phyloP scores from a whole-genome alignment of 2,888 invertebrate genomes.

The Papilio demoleus region DNA sequence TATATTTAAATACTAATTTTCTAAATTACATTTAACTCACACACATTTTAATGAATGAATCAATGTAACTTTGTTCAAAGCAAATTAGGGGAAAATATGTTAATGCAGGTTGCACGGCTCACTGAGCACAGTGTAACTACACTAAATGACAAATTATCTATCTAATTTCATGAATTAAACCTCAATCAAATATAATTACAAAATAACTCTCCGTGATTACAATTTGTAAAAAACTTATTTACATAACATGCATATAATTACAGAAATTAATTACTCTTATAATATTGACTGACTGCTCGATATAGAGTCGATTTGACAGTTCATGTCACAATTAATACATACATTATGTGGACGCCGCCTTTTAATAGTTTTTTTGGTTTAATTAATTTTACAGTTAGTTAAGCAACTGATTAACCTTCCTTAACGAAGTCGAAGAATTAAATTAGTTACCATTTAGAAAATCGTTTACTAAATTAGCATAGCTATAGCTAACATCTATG shows the following conservation, averaged over 20 bases:
- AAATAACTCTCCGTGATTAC: neutral
- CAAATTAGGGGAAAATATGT: neutral
- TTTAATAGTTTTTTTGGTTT: conserved; percentile 6
- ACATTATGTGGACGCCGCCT: neutral
- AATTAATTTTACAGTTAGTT: conserved; percentile 25
- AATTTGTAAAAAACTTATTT: conserved; percentile 2
- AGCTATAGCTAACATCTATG: too few species aligned
- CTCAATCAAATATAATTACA: conserved; percentile 18
- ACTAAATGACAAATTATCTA: neutral
- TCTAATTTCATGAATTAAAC: conserved; percentile 24
- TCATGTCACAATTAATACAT: conserved; percentile 13
- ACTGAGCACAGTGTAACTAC: neutral
- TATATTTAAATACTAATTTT: too few species aligned
- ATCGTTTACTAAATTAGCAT: too few species aligned
- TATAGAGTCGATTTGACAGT: neutral
- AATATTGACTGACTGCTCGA: conserved; percentile 2
- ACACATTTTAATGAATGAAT: neutral
- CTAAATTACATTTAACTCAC: neutral
- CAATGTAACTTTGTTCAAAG: neutral
- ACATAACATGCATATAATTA: conserved; percentile 16
- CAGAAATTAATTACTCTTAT: neutral
- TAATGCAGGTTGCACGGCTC: neutral
- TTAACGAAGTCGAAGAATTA: too few species aligned
- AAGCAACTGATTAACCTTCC: neutral
- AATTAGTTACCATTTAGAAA: too few species aligned